phyloP scores from a whole-genome alignment of 2,113 vertebrate genomes.

The Sminthopsis crassicaudata region DNA sequence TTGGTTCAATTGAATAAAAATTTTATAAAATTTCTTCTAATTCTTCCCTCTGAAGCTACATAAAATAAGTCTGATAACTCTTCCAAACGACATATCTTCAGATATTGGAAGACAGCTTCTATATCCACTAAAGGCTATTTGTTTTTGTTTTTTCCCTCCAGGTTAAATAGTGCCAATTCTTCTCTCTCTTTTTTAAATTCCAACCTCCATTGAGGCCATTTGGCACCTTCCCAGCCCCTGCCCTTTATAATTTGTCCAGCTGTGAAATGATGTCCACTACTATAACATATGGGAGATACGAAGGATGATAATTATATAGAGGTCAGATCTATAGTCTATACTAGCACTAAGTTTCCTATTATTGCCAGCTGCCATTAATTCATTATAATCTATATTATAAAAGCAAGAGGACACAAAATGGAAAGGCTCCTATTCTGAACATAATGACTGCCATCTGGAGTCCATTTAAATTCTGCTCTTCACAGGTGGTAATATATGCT shows the following conservation, averaged over 20 bases:
- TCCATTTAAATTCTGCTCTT: not conserved
- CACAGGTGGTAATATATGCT: not conserved
- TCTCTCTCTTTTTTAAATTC: not conserved
- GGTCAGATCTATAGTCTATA: not conserved
- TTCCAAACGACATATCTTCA: not conserved
- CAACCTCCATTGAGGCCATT: not conserved
- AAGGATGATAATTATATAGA: not conserved
- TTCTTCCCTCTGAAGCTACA: not conserved
- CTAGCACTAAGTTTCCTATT: not conserved
- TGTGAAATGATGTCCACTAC: not conserved
- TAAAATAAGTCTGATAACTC: not conserved
- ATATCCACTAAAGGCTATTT: not conserved
- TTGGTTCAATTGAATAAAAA: not conserved
- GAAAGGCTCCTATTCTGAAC: not conserved
- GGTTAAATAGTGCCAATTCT: not conserved
- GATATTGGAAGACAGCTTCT: not conserved
- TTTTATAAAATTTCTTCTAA: not conserved
- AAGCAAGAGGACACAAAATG: not conserved
- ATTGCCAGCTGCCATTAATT: not conserved
- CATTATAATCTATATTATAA: not conserved
- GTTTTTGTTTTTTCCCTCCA: not conserved
- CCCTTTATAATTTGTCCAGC: conserved; percentile 17
- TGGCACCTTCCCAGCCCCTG: conserved; percentile 1
- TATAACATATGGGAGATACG: not conserved
- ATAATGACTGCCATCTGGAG: not conserved